Base-by-base conservation (phyloP, 2,113 vertebrate genomes). In the Trematocara zebra region DNA sequence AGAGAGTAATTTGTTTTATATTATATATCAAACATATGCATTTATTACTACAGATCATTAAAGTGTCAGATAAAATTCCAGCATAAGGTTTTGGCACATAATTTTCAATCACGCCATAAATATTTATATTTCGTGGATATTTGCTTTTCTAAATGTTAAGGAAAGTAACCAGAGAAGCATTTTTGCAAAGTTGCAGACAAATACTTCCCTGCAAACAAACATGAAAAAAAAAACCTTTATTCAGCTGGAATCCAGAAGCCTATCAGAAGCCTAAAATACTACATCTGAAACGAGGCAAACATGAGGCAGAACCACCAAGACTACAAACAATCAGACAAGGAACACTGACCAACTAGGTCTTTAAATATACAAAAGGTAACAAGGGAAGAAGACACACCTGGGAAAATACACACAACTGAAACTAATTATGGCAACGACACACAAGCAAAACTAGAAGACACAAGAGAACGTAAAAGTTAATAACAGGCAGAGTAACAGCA, bases 21-120 rank as follows among this genome's bases (percentile, higher is more conserved):
- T 37, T 81, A 86, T 88, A 91, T 87, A 91, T 87, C 17, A 64
- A 93, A 88, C 33, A 80, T 82, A 78, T 78, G 88, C 51, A 83
- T 92, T 79, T 84, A 81, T 86, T 81, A 87, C 33, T 76, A 69
- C 33, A 56, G 86, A 91, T 67, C 54, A 81, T 76, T 31, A 88
- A 84, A 82, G 51, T 49, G 26, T n/a, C 31, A 44, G 49, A 82
- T 61, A 88, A 81, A 47, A 93, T 85, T 85, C 49, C 76, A 85
- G 86, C 15, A 51, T 23, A 72, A 76, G 35, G 14, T 85, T 82
- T 78, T 88, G 56, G 37, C 12, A 57, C 28, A 31, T 31, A 8
- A 49, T 31, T 49, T 31, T 40, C 17, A 31, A 44, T 93, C 26
- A 61, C 28, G 35, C 56, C 78, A 42, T 31, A n/a, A 85, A 80